Conservation (phyloP, 2,113 vertebrate species). For the Pogonocichla stellata region DNA sequence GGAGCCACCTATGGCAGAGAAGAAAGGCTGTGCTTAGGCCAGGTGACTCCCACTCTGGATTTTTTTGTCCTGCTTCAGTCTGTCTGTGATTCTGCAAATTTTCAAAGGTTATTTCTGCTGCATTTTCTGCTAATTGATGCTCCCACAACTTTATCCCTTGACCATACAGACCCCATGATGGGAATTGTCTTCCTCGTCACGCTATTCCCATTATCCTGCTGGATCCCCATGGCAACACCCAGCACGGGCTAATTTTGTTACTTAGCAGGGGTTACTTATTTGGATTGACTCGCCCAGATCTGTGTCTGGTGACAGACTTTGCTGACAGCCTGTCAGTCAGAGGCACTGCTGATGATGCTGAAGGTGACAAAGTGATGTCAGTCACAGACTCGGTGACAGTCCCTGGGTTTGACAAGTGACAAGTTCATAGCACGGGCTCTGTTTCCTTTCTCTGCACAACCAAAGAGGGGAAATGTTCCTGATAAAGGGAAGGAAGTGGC, state of each 20-base stretch:
- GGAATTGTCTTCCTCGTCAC: not conserved
- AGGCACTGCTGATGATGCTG: not conserved
- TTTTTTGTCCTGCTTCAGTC: not conserved
- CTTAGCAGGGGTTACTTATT: not conserved
- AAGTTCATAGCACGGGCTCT: not conserved
- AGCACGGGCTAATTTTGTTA: not conserved
- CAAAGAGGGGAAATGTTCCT: not conserved
- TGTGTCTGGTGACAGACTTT: not conserved
- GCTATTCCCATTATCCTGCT: not conserved
- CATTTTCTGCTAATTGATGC: not conserved
- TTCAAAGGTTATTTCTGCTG: not conserved
- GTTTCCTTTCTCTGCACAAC: not conserved
- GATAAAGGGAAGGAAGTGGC: not conserved
- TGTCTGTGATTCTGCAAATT: not conserved
- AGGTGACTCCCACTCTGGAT: not conserved
- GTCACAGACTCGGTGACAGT: not conserved
- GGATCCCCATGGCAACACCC: not conserved
- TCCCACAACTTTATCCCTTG: not conserved
- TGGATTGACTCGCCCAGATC: not conserved
- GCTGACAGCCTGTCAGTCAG: not conserved
- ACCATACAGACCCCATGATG: rapidly evolving
- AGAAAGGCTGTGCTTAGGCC: not conserved
- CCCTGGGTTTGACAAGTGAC: not conserved
- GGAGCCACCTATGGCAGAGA: not conserved
- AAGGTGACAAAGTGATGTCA: not conserved